phyloP scores from a whole-genome alignment of 2,888 invertebrate species.

The Magallana nippona region DNA sequence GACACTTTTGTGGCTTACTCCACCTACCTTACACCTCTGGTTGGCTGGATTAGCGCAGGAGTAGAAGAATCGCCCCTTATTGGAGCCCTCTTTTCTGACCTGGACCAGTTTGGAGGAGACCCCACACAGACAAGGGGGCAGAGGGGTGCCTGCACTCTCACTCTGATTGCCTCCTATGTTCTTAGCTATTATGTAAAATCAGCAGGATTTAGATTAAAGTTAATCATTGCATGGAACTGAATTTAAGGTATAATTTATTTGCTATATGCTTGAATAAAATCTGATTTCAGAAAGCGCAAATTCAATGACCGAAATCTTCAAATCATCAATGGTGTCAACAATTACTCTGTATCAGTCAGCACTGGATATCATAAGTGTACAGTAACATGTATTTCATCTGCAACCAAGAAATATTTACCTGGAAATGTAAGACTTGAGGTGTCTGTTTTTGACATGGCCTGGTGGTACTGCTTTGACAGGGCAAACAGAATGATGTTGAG shows the following conservation, averaged over 20 bases:
- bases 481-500: slow-evolving; percentile 69
- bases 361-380: too few species aligned
- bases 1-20: neutral
- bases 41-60: slow-evolving; percentile 65
- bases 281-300: neutral
- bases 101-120: slow-evolving; percentile 68
- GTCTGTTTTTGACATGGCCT: slow-evolving; percentile 65
- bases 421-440: slow-evolving; percentile 45
- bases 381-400: too few species aligned
- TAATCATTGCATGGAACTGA: neutral
- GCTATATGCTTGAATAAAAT: neutral
- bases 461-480: slow-evolving; percentile 65
- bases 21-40: slow-evolving; percentile 70
- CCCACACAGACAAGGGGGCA: slow-evolving; percentile 71
- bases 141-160: slow-evolving; percentile 19
- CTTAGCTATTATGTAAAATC: neutral
- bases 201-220: too few species aligned
- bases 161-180: neutral
- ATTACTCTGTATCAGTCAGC: too few species aligned
- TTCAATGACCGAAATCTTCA: neutral
- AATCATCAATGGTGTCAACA: too few species aligned
- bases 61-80: slow-evolving; percentile 74
- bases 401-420: neutral
- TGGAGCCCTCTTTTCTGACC: slow-evolving; percentile 73
- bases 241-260: neutral